Conservation (phyloP, 2,797 vertebrate species). For the Darevskia mixta region DNA sequence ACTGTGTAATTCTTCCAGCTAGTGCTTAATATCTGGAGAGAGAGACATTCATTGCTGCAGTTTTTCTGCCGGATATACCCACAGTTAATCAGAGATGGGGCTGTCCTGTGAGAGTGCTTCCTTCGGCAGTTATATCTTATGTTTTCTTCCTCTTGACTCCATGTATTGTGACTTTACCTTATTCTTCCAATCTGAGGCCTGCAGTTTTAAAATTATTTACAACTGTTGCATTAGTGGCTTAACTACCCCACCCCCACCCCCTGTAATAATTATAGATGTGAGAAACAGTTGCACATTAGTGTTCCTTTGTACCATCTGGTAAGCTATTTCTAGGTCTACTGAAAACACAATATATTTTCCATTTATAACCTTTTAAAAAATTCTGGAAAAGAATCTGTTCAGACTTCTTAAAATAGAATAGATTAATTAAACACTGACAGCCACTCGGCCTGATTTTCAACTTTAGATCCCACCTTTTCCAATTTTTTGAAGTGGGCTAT, state of each 20-base stretch:
- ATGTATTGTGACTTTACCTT: not conserved
- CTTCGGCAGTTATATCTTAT: not conserved
- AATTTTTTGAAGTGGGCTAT: not conserved
- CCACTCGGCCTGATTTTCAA: slow-evolving; percentile 20
- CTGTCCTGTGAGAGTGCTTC: not conserved
- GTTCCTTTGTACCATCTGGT: slow-evolving; percentile 66
- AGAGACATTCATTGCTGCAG: not conserved
- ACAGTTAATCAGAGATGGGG: not conserved
- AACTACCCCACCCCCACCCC: slow-evolving; percentile 15
- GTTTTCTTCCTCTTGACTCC: slow-evolving; percentile 21
- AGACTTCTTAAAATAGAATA: slow-evolving; percentile 40
- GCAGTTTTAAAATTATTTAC: slow-evolving; percentile 51
- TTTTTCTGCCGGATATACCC: not conserved
- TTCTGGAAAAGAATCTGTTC: not conserved
- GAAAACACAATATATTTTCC: slow-evolving; percentile 42
- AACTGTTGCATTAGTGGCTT: slow-evolving; percentile 32
- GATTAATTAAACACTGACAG: slow-evolving; percentile 6
- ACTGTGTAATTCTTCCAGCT: not conserved
- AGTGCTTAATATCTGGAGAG: not conserved
- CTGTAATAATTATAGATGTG: slow-evolving; percentile 55
- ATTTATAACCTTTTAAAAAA: slow-evolving; percentile 41
- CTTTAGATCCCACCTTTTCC: not conserved
- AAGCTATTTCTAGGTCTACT: slow-evolving; percentile 65
- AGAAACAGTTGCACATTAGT: slow-evolving; percentile 60
- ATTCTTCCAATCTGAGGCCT: slow-evolving; percentile 7